phyloP scores from a whole-genome alignment of 2,888 invertebrate species.

The Embidobia sp. region DNA sequence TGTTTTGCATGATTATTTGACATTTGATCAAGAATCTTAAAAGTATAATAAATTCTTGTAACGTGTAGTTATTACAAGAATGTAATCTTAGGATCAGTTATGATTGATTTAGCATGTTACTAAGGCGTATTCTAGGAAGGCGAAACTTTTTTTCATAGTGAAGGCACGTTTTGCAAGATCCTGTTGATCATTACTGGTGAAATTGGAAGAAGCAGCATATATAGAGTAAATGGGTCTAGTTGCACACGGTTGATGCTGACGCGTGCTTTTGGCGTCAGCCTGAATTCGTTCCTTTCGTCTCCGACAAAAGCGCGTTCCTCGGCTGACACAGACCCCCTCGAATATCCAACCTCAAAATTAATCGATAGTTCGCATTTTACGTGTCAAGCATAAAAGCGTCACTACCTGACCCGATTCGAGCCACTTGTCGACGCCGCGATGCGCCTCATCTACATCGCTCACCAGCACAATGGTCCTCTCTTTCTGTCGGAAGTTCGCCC shows the following conservation, averaged over 20 bases:
- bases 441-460: conserved; percentile 41
- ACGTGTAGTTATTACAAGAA: too few species aligned
- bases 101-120: too few species aligned
- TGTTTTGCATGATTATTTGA: too few species aligned
- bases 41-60: too few species aligned
- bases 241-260: conserved; percentile 43
- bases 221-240: too few species aligned
- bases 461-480: conserved; percentile 36
- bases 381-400: conserved; percentile 73
- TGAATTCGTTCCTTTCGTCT: conserved; percentile 53
- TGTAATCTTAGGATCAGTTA: too few species aligned
- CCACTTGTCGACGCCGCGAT: conserved; percentile 64
- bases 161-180: too few species aligned
- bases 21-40: too few species aligned
- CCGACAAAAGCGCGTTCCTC: conserved; percentile 55
- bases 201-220: conserved; percentile 15
- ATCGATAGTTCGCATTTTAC: conserved; percentile 77
- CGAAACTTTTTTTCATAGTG: too few species aligned
- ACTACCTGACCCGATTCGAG: conserved; percentile 73
- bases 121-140: too few species aligned
- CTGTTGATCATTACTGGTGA: too few species aligned
- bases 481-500: neutral
- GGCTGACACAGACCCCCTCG: conserved; percentile 53
- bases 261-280: conserved; percentile 62
- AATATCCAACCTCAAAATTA: conserved; percentile 71